phyloP scores from a whole-genome alignment of 2,113 vertebrate species.

The Rhea americana region DNA sequence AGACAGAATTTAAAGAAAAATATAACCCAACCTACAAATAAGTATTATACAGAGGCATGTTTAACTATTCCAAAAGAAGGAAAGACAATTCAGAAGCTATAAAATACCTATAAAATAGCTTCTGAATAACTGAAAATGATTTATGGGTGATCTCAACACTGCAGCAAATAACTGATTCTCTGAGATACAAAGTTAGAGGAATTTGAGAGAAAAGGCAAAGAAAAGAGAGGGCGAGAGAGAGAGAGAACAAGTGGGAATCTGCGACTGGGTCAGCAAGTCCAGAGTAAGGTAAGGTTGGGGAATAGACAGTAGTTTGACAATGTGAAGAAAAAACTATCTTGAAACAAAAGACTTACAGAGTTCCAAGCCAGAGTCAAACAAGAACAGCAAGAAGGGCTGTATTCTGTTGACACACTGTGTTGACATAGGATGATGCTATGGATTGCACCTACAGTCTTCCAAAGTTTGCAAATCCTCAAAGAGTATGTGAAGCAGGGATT shows the following conservation, averaged over 20 bases:
- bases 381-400: neutral
- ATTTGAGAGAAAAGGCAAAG: neutral
- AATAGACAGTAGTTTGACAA: neutral
- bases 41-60: neutral
- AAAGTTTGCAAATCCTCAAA: constrained; percentile 36
- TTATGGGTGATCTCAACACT: neutral
- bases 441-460: neutral
- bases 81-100: neutral
- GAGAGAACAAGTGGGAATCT: neutral
- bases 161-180: neutral
- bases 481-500: constrained; percentile 17
- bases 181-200: neutral
- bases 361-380: neutral
- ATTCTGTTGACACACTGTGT: neutral
- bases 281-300: neutral
- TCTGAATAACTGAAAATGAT: neutral
- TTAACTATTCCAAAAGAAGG: neutral
- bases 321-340: neutral
- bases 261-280: neutral
- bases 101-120: neutral
- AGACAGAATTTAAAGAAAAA: neutral
- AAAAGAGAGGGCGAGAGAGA: neutral
- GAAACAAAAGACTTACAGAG: neutral
- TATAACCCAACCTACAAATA: neutral
- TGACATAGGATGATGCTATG: neutral